Base-by-base conservation (phyloP, 2,113 vertebrate genomes). In the Podarcis cretensis region DNA sequence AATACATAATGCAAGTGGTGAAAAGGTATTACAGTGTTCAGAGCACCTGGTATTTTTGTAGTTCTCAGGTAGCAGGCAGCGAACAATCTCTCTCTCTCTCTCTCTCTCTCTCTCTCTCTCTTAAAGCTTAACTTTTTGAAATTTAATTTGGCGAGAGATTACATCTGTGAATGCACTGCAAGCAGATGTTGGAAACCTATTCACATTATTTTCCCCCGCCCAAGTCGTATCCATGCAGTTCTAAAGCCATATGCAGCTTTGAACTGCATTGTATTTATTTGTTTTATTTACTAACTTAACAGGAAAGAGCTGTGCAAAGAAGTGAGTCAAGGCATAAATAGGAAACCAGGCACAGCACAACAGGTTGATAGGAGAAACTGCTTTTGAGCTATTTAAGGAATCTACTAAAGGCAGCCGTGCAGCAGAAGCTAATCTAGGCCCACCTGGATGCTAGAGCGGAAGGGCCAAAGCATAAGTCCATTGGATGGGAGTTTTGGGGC, bases 11-110 rank as follows among this genome's bases (percentile, higher is more conserved):
- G 65, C 59, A 30, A 27, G 21, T 30, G 40, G 18, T n/a, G 37
- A 65, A 86, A 73, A 84, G 84, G 71, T 80, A 81, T 87, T 37
- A 68, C 48, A 54, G 48, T 54, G 48, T 12, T 54, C 6, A 27
- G 27, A 27, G 32, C 27, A 21, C 10, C 57, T 65, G 69, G 40
- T 37, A n/a, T 48, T 43, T 88, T 23, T 25, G 3, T 63, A 6
- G 57, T 83, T 85, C 35, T 16, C 43, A 77, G 69, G 65, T 69
- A 75, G 78, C 84, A 86, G 78, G 75, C 84, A 84, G 35, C 3
- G 3, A 12, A 27, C 8, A 20, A 8, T 48, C 43, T 69, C 1
- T 48, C 65, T 48, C 65, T 69, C 1, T n/a, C n/a, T 48, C 43
- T 69, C 1, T 48, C 65, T 48, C 43, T 69, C 1, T 48, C 65